Conservation (phyloP, 2,888 invertebrate species). For the Coronaproctus castanopsis region DNA sequence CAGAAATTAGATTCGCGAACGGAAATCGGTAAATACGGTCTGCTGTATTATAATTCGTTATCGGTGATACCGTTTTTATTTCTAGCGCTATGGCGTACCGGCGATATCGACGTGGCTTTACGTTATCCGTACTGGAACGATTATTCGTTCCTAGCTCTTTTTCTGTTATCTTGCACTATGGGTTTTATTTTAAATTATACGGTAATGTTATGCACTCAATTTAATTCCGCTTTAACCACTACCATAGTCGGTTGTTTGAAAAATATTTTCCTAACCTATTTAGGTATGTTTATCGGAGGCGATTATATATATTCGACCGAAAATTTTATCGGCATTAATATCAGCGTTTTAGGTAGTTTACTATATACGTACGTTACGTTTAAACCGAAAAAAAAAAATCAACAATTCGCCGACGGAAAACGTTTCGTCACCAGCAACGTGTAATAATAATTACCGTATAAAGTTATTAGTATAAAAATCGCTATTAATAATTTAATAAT, state of each 20-base stretch:
- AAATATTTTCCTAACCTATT: slow-evolving; percentile 90
- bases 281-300: slow-evolving; percentile 95
- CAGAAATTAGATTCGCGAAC: slow-evolving; percentile 77
- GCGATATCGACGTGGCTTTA: slow-evolving; percentile 46
- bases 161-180: slow-evolving; percentile 80
- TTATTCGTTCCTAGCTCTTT: slow-evolving; percentile 53
- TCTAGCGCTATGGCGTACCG: slow-evolving; percentile 47
- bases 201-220: slow-evolving; percentile 82
- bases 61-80: slow-evolving; percentile 67
- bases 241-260: slow-evolving; percentile 96
- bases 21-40: slow-evolving; percentile 76
- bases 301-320: slow-evolving; percentile 88
- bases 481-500: no score
- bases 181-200: slow-evolving; percentile 90
- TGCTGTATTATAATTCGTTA: slow-evolving; percentile 79
- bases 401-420: no score
- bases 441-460: no score
- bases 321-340: slow-evolving; percentile 90
- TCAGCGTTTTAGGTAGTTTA: slow-evolving; percentile 72
- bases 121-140: slow-evolving; percentile 42
- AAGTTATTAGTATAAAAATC: no score
- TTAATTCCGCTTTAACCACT: slow-evolving; percentile 95
- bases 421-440: no score
- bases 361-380: slow-evolving; percentile 75
- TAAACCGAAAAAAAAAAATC: slow-evolving; percentile 26